Evolutionary conservation across 2,888 invertebrate species (phyloP).

Genomic region (Asteroscopus sphinx): DNA sequence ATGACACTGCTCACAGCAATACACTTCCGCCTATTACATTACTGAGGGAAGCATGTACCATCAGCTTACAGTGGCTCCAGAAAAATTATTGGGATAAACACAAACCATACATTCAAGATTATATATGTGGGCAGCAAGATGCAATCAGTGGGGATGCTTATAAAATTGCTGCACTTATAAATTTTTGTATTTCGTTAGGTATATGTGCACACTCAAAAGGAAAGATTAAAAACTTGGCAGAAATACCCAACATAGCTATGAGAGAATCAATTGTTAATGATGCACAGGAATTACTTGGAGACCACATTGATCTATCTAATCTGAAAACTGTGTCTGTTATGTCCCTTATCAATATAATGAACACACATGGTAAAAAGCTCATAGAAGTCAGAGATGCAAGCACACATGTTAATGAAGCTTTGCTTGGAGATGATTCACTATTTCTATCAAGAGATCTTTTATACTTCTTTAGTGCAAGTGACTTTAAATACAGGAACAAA

Average conservation of each 20-base stretch:
- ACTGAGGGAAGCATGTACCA: slow-evolving; percentile 90
- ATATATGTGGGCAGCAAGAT: slow-evolving; percentile 68
- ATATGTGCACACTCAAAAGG: slow-evolving; percentile 77
- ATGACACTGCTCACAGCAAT: slow-evolving; percentile 93
- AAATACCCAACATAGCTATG: slow-evolving; percentile 75
- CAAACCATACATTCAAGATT: slow-evolving; percentile 84
- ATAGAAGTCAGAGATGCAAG: slow-evolving; percentile 66
- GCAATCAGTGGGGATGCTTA: slow-evolving; percentile 64
- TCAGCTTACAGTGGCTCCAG: slow-evolving; percentile 92
- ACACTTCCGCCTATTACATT: slow-evolving; percentile 91
- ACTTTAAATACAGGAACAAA: slow-evolving; percentile 63
- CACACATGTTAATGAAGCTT: slow-evolving; percentile 66
- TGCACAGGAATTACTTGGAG: slow-evolving; percentile 75
- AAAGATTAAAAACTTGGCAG: slow-evolving; percentile 77
- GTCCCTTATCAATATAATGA: slow-evolving; percentile 69
- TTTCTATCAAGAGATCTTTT: slow-evolving; percentile 78
- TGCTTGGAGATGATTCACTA: slow-evolving; percentile 76
- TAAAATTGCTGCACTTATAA: slow-evolving; percentile 74
- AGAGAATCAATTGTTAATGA: slow-evolving; percentile 78
- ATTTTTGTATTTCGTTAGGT: slow-evolving; percentile 79
- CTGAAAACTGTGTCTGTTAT: slow-evolving; percentile 72
- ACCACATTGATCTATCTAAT: slow-evolving; percentile 72
- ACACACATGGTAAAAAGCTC: slow-evolving; percentile 69
- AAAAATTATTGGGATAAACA: slow-evolving; percentile 91
- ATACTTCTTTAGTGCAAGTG: slow-evolving; percentile 65